Evolutionary conservation across 1,140 invertebrate genomes (phyloP).

Genomic region (Lamellibrachia luymesi): DNA sequence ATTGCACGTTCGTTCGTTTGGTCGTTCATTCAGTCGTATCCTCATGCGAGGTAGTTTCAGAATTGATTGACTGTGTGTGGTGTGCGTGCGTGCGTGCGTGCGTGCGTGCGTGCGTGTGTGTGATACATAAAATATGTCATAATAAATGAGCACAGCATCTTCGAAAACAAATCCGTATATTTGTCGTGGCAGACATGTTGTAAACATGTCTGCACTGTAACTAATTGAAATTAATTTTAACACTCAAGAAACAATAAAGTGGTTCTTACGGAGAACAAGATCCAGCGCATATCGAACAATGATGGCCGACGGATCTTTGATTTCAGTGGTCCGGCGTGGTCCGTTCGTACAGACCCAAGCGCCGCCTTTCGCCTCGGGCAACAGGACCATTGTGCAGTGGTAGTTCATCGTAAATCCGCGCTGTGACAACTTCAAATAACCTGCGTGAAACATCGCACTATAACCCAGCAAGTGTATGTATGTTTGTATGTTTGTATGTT

Average conservation of each 20-base stretch:
- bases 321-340: not conserved
- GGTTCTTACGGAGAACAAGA: not conserved
- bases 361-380: not conserved
- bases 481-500: not conserved
- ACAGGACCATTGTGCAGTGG: not conserved
- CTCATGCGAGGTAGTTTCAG: too few species aligned
- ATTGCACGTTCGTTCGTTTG: too few species aligned
- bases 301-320: not conserved
- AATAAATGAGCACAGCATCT: too few species aligned
- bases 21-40: not conserved
- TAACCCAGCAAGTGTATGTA: not conserved
- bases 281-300: slow-evolving; percentile 1
- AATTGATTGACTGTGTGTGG: too few species aligned
- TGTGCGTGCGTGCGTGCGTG: too few species aligned
- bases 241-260: too few species aligned
- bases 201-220: too few species aligned
- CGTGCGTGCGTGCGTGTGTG: too few species aligned
- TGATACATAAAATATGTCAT: too few species aligned
- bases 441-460: not conserved
- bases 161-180: too few species aligned
- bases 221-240: too few species aligned
- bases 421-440: not conserved
- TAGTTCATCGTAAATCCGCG: not conserved
- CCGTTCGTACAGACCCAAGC: not conserved
- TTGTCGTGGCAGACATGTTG: too few species aligned